A percentile compares a stretch with the other conserved stretches of the same genome.
Evolutionary conservation across 1,140 invertebrate species (phyloP).

Genomic region (Neocloeon triangulifer): DNA sequence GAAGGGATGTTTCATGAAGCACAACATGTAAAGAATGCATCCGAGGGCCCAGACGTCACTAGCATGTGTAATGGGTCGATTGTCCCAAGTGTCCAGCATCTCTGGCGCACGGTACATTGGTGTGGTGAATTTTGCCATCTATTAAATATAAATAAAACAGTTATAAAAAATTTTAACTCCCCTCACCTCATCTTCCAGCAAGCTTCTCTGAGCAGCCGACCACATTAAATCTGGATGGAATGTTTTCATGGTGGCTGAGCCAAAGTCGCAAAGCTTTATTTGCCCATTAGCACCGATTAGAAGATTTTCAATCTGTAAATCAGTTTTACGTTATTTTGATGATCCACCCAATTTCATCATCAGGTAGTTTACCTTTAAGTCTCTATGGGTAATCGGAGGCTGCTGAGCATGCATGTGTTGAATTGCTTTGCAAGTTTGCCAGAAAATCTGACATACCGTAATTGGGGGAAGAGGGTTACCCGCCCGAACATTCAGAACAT

Average conservation of each 20-base stretch:
- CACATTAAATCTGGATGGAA: slow-evolving; percentile 69
- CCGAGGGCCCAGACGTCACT: slow-evolving; percentile 94
- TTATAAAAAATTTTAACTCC: background rate
- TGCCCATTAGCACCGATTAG: slow-evolving; percentile 54
- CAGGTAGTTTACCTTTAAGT: slow-evolving; percentile 79
- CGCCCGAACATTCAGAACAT: slow-evolving; percentile 40
- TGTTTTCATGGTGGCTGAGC: slow-evolving; percentile 73
- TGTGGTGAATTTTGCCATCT: slow-evolving; percentile 50
- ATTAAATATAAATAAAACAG: slow-evolving; percentile 8
- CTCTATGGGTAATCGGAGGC: slow-evolving; percentile 77
- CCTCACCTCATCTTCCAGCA: slow-evolving; percentile 80
- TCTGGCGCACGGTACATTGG: slow-evolving; percentile 85
- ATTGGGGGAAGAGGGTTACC: slow-evolving; percentile 42
- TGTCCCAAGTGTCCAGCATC: slow-evolving; percentile 95
- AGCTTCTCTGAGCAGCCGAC: slow-evolving; percentile 73
- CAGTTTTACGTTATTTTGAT: too few relatives aligned
- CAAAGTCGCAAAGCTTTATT: slow-evolving; percentile 97
- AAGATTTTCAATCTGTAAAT: slow-evolving; percentile 37
- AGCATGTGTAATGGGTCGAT: slow-evolving; percentile 70
- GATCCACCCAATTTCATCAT: too few relatives aligned
- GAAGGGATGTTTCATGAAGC: slow-evolving; percentile 89
- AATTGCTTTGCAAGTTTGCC: slow-evolving; percentile 73
- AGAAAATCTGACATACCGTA: slow-evolving; percentile 70
- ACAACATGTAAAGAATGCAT: slow-evolving; percentile 81
- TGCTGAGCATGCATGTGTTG: slow-evolving; percentile 80